Evolutionary conservation across 2,797 vertebrate genomes (phyloP).

Genomic region (Paratrypauchen microcephalus): DNA sequence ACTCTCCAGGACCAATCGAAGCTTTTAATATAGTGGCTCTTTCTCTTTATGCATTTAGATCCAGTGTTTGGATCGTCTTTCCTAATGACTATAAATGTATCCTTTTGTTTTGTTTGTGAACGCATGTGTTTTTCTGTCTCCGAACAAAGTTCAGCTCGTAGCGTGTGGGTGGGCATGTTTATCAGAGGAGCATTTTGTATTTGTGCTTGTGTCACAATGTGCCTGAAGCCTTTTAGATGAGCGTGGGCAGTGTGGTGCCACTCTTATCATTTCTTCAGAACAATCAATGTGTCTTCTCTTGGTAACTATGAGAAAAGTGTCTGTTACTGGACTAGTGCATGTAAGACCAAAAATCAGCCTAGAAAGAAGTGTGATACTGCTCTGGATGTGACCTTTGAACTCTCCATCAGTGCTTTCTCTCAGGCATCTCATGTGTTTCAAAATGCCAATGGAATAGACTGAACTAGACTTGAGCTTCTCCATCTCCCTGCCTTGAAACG

Average conservation of each 20-base stretch:
- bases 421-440: conserved; percentile 44
- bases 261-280: conserved; percentile 19
- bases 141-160: conserved; percentile 54
- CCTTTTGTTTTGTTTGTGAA: conserved; percentile 33
- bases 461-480: conserved; percentile 24
- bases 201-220: conserved; percentile 76
- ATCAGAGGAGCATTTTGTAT: conserved; percentile 52
- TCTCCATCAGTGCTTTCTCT: conserved; percentile 41
- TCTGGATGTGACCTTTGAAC: conserved; percentile 45
- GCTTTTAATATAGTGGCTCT: conserved; percentile 66
- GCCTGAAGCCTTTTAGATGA: conserved; percentile 69
- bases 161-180: conserved; percentile 15
- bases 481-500: conserved; percentile 42
- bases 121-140: conserved; percentile 36
- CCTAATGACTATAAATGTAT: conserved; percentile 38
- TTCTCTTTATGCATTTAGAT: conserved; percentile 44
- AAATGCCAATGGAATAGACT: conserved; percentile 24
- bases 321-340: conserved; percentile 35
- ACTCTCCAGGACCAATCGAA: conserved; percentile 72
- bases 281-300: conserved; percentile 36
- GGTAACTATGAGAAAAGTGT: conserved; percentile 18
- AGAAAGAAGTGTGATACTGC: conserved; percentile 31
- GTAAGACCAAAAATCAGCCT: conserved; percentile 46
- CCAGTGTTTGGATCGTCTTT: conserved; percentile 43
- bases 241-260: conserved; percentile 28